Percentiles rank a stretch among this genome's conserved stretches.
These are phyloP conservation scores for Montipora foliosa DNA, from an alignment of 64 coral and sea anemone genomes.

Conservation along the genomic window DNA sequence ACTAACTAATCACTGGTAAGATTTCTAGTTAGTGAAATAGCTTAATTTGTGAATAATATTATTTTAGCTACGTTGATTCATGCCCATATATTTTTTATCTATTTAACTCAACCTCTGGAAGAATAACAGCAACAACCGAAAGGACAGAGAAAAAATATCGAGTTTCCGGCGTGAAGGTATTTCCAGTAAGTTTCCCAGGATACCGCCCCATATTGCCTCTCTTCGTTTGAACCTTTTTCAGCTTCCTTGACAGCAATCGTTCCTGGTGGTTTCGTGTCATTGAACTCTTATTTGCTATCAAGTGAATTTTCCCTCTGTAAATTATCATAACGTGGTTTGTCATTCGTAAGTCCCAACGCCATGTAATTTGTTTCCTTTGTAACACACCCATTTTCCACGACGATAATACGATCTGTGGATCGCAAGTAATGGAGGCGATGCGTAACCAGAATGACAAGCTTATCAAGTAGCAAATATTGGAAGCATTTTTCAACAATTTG, in stretches of 20 bases:
- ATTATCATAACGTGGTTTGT: not conserved
- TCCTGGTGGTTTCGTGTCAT: not conserved
- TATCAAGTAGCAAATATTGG: not conserved
- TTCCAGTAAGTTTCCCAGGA: constrained; percentile 50
- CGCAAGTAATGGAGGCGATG: not conserved
- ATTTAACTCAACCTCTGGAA: constrained; percentile 16
- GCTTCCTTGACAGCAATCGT: not conserved
- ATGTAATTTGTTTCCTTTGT: not conserved
- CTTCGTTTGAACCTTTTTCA: not conserved
- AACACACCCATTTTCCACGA: not conserved
- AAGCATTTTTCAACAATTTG: not conserved
- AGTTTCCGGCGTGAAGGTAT: constrained; percentile 15
- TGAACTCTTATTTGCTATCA: not conserved
- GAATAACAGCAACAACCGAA: not conserved
- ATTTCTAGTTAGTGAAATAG: too few relatives aligned
- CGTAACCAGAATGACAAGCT: not conserved
- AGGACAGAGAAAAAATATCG: not conserved
- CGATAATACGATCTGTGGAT: not conserved
- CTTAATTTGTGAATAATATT: too few relatives aligned
- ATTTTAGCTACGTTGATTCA: too few relatives aligned
- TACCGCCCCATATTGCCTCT: not conserved
- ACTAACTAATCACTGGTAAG: too few relatives aligned
- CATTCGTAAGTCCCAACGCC: not conserved
- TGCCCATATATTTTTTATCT: not conserved
- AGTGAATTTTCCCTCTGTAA: not conserved